Conservation (phyloP, 2,113 vertebrate species). For the cattle (Bos taurus) region ARS-UCD2.0 NC_037348.1:102001-102500, state of each 20-base stretch:
- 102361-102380: background rate
- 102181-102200: rapidly evolving
- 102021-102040: background rate
- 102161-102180: rapidly evolving
- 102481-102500: rapidly evolving
- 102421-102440: rapidly evolving
- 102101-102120: rapidly evolving
- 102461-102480: background rate
- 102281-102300: rapidly evolving
- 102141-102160: background rate
- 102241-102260: rapidly evolving
- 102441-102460: rapidly evolving
- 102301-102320: background rate
- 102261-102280: background rate
- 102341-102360: rapidly evolving
- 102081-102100: rapidly evolving
- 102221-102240: background rate
- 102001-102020: background rate
- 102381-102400: rapidly evolving
- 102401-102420: too few species aligned
- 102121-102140: background rate
- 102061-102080: background rate
- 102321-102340: rapidly evolving
- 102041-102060: background rate
- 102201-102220: background rate